A percentile compares a stretch with the other conserved stretches of the same genome.
Evolutionary conservation across 1,140 invertebrate species (phyloP).

Genomic region (Achatina immaculata): DNA sequence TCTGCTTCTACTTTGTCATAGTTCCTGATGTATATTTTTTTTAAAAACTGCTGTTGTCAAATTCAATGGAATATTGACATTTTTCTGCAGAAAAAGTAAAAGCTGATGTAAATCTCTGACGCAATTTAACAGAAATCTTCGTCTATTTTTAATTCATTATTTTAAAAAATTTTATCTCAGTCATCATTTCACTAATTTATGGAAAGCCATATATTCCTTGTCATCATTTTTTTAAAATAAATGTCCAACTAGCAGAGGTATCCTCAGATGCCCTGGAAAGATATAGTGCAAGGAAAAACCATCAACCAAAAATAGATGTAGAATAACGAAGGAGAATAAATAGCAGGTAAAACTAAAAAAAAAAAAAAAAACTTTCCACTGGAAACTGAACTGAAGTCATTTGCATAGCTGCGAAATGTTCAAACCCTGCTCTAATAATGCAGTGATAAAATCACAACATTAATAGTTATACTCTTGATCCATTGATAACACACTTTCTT

Average conservation of each 20-base stretch:
- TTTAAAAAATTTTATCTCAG: neutral
- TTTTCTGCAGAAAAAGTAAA: neutral
- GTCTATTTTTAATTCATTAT: neutral
- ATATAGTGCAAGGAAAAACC: neutral
- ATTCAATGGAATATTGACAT: neutral
- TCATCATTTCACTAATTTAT: too few species aligned
- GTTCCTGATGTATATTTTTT: neutral
- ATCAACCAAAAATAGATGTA: neutral
- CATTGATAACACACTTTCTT: too few species aligned
- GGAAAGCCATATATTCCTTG: too few species aligned
- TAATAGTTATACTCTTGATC: neutral
- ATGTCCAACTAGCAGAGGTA: neutral
- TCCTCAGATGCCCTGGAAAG: neutral
- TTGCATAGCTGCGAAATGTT: neutral
- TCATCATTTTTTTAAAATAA: neutral
- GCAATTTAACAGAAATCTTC: neutral
- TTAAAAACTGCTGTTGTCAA: neutral
- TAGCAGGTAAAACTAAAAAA: neutral
- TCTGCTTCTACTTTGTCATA: neutral
- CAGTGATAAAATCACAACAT: neutral
- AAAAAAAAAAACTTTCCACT: neutral
- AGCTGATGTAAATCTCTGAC: neutral
- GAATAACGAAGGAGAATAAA: neutral
- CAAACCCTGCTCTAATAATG: neutral
- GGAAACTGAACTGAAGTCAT: neutral